Conservation (phyloP, 2,113 vertebrate species). For the Cacatua alba region DNA sequence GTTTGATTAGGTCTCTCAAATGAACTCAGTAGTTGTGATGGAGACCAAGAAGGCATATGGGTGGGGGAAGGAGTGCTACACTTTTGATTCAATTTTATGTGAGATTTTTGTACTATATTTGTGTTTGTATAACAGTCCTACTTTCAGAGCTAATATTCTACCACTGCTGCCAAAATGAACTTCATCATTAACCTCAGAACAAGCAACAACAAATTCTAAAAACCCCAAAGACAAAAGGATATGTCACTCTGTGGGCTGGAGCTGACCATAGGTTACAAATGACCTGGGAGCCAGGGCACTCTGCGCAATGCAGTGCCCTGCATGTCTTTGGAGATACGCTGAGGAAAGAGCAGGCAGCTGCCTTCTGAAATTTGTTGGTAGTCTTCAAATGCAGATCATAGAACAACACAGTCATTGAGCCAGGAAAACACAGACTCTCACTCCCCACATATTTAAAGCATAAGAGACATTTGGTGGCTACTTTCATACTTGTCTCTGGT, state of each 20-base stretch:
- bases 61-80: neutral
- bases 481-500: neutral
- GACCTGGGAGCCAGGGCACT: fast-evolving
- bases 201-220: neutral
- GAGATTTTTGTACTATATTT: neutral
- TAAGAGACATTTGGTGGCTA: neutral
- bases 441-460: neutral
- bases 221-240: neutral
- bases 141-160: neutral
- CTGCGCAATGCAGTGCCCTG: fast-evolving
- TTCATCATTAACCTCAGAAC: neutral
- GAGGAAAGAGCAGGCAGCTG: neutral
- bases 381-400: neutral
- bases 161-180: neutral
- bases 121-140: neutral
- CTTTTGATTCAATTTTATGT: neutral
- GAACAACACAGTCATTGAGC: neutral
- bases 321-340: neutral
- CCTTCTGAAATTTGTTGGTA: neutral
- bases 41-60: neutral
- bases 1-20: neutral
- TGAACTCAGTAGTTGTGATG: neutral
- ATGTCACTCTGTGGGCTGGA: fast-evolving
- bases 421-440: neutral
- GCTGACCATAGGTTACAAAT: neutral